Evolutionary conservation across 2,113 vertebrate genomes (phyloP), one percentile per base, ranked within the genome.

Genomic region (Anolis sagrei): DNA sequence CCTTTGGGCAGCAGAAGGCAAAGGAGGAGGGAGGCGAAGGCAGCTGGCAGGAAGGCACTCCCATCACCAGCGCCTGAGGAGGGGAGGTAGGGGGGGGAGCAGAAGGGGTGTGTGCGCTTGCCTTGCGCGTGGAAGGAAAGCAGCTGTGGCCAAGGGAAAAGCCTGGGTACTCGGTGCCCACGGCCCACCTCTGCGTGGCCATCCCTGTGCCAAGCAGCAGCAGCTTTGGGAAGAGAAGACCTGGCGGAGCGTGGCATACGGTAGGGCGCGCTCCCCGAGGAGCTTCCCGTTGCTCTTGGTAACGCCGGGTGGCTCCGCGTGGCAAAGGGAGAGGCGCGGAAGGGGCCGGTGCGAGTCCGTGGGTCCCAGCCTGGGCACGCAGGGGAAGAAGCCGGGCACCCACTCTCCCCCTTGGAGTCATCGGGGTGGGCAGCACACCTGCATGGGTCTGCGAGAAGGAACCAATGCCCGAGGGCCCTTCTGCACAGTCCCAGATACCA

Each of bases 271-370:
- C 48, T 84, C 83, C 62, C 83, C 2, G 1, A 54, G 83, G 83
- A 84, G 75, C 44, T 78, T 78, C 83, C 58, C 36, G 83, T 84
- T 84, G 75, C 83, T 84, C 62, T 84, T 78, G 83, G 83, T 78
- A 84, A 84, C 83, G 83, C 75, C 5, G 23, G 48, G 83, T 39
- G 70, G 74, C 27, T 84, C 48, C 4, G 83, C 66, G 23, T 36
- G 75, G 83, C 75, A 27, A 77, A 62, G 48, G 51, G 54, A 58
- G 54, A 58, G 13, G 16, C 13, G 14, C 11, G 4, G 54, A 9
- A 2, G 3, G 51, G 51, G 7, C 9, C 4, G 51, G 51, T 2
- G 54, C 4, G 54, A 4, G 54, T 58, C 14, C 3, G 16, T 16
- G 54, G 1, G 5, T 44, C 39, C 39, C 39, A 44, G 39, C 3